Conservation (phyloP, 53 echinoderm and acorn worm species). For the Zoroaster sp. region DNA sequence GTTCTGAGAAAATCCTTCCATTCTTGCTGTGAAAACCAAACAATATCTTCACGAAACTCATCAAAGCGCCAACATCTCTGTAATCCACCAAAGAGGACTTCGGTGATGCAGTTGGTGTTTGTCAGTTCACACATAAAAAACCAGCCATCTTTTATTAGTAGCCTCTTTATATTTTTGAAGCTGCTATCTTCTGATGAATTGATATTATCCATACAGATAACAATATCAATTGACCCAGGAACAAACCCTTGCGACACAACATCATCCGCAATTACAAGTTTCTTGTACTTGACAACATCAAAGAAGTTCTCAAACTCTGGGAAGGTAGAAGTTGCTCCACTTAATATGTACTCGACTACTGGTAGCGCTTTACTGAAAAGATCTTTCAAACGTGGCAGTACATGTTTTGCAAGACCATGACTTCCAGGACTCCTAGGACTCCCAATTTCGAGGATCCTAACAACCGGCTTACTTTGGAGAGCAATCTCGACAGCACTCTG, state of each 20-base stretch:
- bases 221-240: slow-evolving; percentile 72
- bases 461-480: slow-evolving; percentile 66
- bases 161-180: slow-evolving; percentile 75
- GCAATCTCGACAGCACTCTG: slow-evolving; percentile 63
- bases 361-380: slow-evolving; percentile 54
- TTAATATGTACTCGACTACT: slow-evolving; percentile 86
- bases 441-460: slow-evolving; percentile 81
- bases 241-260: slow-evolving; percentile 67
- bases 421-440: slow-evolving; percentile 69
- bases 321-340: slow-evolving; percentile 84
- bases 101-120: slow-evolving; percentile 60
- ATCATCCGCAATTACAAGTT: slow-evolving; percentile 73
- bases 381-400: slow-evolving; percentile 65
- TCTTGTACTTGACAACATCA: slow-evolving; percentile 80
- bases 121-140: slow-evolving; percentile 70
- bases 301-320: slow-evolving; percentile 70
- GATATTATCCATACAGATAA: slow-evolving; percentile 77
- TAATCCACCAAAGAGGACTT: slow-evolving; percentile 71
- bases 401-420: slow-evolving; percentile 75
- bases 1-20: slow-evolving; percentile 51
- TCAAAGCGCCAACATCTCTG: slow-evolving; percentile 72
- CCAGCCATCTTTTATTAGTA: slow-evolving; percentile 74
- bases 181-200: slow-evolving; percentile 56
- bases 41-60: slow-evolving; percentile 69
- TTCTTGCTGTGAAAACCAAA: slow-evolving; percentile 57